Evolutionary conservation across 2,797 vertebrate genomes (phyloP).

Genomic region (Anguilla pacifica): DNA sequence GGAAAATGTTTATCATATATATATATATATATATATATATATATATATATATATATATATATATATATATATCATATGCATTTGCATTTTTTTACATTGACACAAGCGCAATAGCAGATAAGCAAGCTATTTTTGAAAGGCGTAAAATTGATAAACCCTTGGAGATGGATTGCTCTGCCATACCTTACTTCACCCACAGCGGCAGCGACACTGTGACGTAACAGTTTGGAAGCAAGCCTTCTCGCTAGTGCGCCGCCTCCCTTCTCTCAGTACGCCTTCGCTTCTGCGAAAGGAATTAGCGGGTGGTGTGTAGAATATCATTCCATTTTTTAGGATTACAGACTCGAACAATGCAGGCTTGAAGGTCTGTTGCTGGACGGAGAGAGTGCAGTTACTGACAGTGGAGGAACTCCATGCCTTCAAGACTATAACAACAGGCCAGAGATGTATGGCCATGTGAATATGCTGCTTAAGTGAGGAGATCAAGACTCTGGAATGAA

Average conservation of each 20-base stretch:
- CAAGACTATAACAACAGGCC: constrained; percentile 12
- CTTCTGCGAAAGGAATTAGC: constrained; percentile 46
- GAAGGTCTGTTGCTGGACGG: constrained; percentile 23
- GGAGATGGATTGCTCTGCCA: constrained; percentile 1
- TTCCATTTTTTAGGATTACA: constrained; percentile 47
- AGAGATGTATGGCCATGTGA: constrained; percentile 23
- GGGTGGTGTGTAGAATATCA: constrained; percentile 41
- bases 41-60: too few relatives aligned
- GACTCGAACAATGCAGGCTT: constrained; percentile 33
- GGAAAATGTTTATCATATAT: too few relatives aligned
- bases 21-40: too few relatives aligned
- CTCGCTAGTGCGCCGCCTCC: constrained; percentile 29
- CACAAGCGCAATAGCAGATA: neutral
- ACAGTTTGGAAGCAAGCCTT: constrained; percentile 34
- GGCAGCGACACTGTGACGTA: constrained; percentile 46
- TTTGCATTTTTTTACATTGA: neutral
- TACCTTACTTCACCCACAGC: constrained; percentile 24
- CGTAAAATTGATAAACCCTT: constrained; percentile 18
- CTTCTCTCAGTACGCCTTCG: constrained; percentile 23
- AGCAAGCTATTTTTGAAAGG: neutral
- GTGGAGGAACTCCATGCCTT: constrained; percentile 27
- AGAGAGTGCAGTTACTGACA: constrained; percentile 27
- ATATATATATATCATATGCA: too few relatives aligned
- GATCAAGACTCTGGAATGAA: constrained; percentile 32
- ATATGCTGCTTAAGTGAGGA: constrained; percentile 18